Evolutionary conservation across 2,888 invertebrate genomes (phyloP), one percentile per base, ranked within the genome.

Genomic region (Carterocephalus palaemon): DNA sequence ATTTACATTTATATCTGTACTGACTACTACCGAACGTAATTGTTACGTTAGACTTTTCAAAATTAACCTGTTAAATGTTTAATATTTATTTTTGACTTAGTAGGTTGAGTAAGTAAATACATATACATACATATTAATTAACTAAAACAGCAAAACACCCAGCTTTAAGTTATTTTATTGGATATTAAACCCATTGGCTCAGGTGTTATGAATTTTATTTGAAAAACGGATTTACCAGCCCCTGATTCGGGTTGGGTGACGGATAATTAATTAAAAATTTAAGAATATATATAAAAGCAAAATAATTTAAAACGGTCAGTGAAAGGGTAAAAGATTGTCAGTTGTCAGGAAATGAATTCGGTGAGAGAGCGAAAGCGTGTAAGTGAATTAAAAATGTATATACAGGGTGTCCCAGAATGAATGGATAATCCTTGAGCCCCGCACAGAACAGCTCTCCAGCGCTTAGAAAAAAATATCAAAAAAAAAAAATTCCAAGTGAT

Each of bases 271-370:
- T 69, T 67, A 71, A 67, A 71, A 77, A 77, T 75, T 69, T 60
- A 81, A 80, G 76, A 80, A 78, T 76, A 74, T 78, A 71, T 73
- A 76, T 70, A 68, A 70, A 70, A 67, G 60, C 57, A 66, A 67
- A 70, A 74, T 78, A 67, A 75, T 78, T 77, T 60, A 76, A 67
- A 59, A 61, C 67, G 71, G 65, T 58, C 64, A 55, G 60, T 66
- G 59, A 75, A 72, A 79, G 82, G 79, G 81, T 75, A 69, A 63
- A 76, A 77, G 79, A 78, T 70, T 71, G 75, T 76, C 79, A 75
- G 67, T 75, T 76, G 77, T 75, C 78, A 72, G 59, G 59, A 62
- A 60, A 67, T 60, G 61, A 64, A 64, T 65, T 58, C 56, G 53
- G 66, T 63, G 65, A 51, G 64, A 74, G 65, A 75, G 74, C 64